Conservation (phyloP, 2,113 vertebrate species). For the Formicarius rufipectus region DNA sequence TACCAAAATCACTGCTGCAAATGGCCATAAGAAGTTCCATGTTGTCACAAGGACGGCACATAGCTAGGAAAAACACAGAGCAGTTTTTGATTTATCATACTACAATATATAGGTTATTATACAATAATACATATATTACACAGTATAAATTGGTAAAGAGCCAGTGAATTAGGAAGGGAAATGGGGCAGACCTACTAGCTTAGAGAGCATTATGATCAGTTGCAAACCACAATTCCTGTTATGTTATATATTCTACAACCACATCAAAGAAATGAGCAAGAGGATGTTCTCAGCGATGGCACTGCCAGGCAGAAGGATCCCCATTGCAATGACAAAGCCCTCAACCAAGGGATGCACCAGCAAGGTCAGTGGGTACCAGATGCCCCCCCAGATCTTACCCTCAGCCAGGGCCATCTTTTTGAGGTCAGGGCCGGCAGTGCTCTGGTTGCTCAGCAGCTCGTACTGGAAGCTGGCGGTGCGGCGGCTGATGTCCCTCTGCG, state of each 20-base stretch:
- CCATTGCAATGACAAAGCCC: neutral
- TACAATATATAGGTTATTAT: neutral
- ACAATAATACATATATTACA: neutral
- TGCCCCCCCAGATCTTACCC: constrained; percentile 50
- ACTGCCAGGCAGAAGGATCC: neutral
- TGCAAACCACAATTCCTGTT: neutral
- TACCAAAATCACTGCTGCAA: constrained; percentile 87
- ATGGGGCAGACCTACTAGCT: neutral
- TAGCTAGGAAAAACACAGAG: constrained; percentile 53
- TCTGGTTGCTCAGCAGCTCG: constrained; percentile 74
- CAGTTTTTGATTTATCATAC: neutral
- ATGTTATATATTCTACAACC: neutral
- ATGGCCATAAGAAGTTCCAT: constrained; percentile 81
- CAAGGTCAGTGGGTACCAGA: accelerated
- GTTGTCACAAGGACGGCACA: constrained; percentile 78
- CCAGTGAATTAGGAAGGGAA: neutral
- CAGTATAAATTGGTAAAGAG: neutral
- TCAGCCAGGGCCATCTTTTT: constrained; percentile 20
- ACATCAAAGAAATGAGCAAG: neutral
- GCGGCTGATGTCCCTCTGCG: constrained; percentile 66
- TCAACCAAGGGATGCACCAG: neutral
- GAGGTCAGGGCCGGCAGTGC: neutral
- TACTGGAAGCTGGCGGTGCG: constrained; percentile 78
- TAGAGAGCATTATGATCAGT: neutral
- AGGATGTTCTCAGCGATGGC: neutral